phyloP scores from a whole-genome alignment of 2,888 invertebrate species.

The Subacronicta megacephala region DNA sequence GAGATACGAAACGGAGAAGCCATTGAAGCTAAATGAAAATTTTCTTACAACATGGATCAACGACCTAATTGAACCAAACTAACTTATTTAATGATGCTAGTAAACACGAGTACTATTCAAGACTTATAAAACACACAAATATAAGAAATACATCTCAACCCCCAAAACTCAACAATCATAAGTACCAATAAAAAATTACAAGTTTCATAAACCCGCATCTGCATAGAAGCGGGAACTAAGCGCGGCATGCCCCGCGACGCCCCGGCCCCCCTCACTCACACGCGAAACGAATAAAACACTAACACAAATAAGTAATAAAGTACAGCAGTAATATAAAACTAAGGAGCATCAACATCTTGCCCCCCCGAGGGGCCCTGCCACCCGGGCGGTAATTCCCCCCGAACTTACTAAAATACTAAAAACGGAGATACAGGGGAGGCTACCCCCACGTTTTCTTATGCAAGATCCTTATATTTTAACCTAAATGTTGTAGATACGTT shows the following conservation, averaged over 20 bases:
- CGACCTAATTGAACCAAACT: background rate
- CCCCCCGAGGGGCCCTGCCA: conserved; percentile 63
- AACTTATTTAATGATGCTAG: too few relatives aligned
- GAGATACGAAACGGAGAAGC: background rate
- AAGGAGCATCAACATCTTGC: conserved; percentile 90
- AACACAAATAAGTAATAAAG: conserved; percentile 89
- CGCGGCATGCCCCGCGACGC: conserved; percentile 63
- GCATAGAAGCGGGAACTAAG: conserved; percentile 77
- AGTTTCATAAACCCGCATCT: conserved; percentile 77
- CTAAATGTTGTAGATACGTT: conserved; percentile 79
- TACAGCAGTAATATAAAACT: conserved; percentile 89
- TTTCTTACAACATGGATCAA: background rate
- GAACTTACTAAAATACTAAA: conserved; percentile 90
- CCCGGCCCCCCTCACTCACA: conserved; percentile 68
- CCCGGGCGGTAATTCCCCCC: conserved; percentile 84
- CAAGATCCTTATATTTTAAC: conserved; percentile 89
- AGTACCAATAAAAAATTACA: conserved; percentile 63
- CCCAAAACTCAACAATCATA: conserved; percentile 53
- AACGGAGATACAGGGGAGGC: conserved; percentile 87
- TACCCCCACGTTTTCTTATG: conserved; percentile 86
- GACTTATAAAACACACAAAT: conserved; percentile 3
- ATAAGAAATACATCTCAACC: conserved; percentile 10
- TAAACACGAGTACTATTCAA: background rate
- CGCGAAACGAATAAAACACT: conserved; percentile 69
- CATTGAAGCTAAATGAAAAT: background rate